These are phyloP conservation scores for Melanotaenia nigrans DNA, from an alignment of 2,797 vertebrate genomes.

Conservation along the genomic window DNA sequence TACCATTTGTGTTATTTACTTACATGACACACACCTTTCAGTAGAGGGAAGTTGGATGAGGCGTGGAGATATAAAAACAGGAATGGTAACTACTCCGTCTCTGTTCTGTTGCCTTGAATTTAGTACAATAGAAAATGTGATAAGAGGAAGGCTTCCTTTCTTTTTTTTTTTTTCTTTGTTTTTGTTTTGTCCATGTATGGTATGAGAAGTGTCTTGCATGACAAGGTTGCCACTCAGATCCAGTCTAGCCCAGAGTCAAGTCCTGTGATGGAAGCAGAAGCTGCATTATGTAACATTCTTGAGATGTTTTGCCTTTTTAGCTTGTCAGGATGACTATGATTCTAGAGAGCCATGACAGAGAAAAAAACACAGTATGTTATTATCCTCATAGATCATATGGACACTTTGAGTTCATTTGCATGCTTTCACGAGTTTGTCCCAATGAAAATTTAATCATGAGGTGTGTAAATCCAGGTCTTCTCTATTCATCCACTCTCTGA, in stretches of 20 bases:
- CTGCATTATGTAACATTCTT: slow-evolving; percentile 4
- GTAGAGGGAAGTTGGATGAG: slow-evolving; percentile 29
- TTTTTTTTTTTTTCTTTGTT: not conserved
- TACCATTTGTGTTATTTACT: not conserved
- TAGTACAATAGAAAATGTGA: slow-evolving; percentile 7
- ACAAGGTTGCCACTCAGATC: not conserved
- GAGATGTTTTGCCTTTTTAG: not conserved
- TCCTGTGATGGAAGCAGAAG: not conserved
- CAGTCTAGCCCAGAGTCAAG: not conserved
- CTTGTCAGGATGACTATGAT: slow-evolving; percentile 1
- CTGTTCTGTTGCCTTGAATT: slow-evolving; percentile 11
- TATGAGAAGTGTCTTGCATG: not conserved
- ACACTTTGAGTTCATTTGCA: not conserved
- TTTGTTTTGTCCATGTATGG: not conserved
- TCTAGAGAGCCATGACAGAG: not conserved
- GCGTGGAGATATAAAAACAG: slow-evolving; percentile 39
- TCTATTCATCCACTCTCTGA: not conserved
- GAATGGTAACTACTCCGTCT: slow-evolving; percentile 10
- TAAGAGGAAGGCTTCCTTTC: not conserved
- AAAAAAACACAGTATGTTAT: not conserved
- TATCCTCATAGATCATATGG: not conserved
- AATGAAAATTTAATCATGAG: slow-evolving; percentile 9
- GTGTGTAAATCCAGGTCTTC: slow-evolving; percentile 12
- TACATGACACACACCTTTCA: not conserved
- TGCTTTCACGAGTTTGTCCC: not conserved